phyloP scores from a whole-genome alignment of 2,797 vertebrate genomes.

The Pteronotus mesoamericanus region DNA sequence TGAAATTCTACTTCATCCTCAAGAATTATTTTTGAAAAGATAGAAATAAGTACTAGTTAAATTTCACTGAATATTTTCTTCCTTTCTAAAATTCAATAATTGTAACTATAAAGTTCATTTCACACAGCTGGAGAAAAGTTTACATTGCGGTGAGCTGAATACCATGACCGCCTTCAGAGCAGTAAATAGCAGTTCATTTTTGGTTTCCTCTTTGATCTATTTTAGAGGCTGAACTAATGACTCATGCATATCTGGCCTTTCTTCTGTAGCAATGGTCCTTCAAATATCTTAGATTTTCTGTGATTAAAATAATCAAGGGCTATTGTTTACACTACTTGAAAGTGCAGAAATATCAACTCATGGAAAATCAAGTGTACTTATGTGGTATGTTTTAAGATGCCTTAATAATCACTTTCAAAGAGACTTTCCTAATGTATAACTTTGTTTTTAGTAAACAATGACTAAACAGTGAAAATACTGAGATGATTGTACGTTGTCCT shows the following conservation, averaged over 20 bases:
- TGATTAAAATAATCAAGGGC: constrained; percentile 67
- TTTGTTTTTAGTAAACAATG: neutral
- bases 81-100: neutral
- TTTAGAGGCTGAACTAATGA: constrained; percentile 54
- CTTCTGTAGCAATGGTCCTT: constrained; percentile 58
- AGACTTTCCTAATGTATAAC: neutral
- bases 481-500: neutral
- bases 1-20: neutral
- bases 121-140: constrained; percentile 36
- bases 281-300: constrained; percentile 44
- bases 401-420: neutral
- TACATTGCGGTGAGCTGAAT: constrained; percentile 36
- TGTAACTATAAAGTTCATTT: neutral
- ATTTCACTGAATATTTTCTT: neutral
- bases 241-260: constrained; percentile 51
- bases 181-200: constrained; percentile 20
- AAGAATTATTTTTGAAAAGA: neutral
- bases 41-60: neutral
- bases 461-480: neutral
- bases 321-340: constrained; percentile 40
- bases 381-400: constrained; percentile 5
- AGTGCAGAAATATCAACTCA: constrained; percentile 18
- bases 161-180: neutral
- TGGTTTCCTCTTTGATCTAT: constrained; percentile 66
- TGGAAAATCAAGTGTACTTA: constrained; percentile 39